phyloP scores from a whole-genome alignment of 2,888 invertebrate species.

The Phalangium opilio region DNA sequence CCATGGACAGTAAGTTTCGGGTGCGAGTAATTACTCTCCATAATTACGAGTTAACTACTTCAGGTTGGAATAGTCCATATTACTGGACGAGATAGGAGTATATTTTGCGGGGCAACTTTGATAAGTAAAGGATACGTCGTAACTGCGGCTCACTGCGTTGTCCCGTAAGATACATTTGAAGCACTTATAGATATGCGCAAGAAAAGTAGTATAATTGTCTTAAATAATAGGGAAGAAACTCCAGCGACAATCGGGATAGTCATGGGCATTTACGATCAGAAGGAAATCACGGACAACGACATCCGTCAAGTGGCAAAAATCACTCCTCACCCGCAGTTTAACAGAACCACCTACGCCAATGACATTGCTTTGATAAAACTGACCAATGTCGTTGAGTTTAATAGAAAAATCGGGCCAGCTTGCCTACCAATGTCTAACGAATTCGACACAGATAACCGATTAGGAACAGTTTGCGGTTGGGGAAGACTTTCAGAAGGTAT shows the following conservation, averaged over 20 bases:
- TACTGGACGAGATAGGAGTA: too few relatives aligned
- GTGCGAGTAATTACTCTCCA: too few relatives aligned
- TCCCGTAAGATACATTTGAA: slow-evolving; percentile 5
- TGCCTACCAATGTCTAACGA: slow-evolving; percentile 7
- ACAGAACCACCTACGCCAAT: slow-evolving; percentile 5
- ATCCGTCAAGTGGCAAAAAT: slow-evolving; percentile 1
- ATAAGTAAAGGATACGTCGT: slow-evolving; percentile 10
- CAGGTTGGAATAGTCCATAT: too few relatives aligned
- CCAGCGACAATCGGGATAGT: background rate
- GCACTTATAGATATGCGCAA: too few relatives aligned
- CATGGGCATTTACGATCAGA: background rate
- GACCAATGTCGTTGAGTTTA: slow-evolving; percentile 2
- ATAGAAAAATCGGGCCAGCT: background rate
- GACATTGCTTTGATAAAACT: slow-evolving; percentile 14
- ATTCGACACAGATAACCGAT: background rate
- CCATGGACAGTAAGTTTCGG: slow-evolving; percentile 11
- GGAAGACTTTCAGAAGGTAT: background rate
- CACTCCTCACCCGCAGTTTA: slow-evolving; percentile 8
- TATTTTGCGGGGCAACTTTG: slow-evolving; percentile 13
- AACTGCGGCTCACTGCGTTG: slow-evolving; percentile 16
- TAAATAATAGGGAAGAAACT: background rate
- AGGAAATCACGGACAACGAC: background rate
- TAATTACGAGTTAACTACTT: too few relatives aligned
- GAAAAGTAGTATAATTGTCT: too few relatives aligned
- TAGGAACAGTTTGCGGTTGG: slow-evolving; percentile 10